Evolutionary conservation across 2,888 invertebrate species (phyloP).

Genomic region (Ctenicera cuprea): DNA sequence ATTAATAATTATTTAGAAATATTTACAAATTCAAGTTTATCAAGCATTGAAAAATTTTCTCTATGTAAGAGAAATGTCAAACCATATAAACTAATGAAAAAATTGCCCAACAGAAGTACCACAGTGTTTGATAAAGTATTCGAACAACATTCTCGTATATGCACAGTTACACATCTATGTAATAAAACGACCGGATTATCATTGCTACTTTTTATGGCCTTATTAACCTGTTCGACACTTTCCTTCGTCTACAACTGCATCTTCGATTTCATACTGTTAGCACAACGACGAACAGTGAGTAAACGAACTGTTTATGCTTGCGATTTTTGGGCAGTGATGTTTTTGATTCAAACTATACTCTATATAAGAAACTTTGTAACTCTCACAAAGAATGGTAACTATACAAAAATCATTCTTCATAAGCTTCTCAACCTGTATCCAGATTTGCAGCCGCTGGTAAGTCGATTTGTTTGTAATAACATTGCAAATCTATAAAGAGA

Average conservation of each 20-base stretch:
- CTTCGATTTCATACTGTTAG: background rate
- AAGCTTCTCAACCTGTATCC: slow-evolving; percentile 31
- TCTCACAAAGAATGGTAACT: slow-evolving; percentile 3
- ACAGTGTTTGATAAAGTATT: slow-evolving; percentile 25
- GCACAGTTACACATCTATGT: background rate
- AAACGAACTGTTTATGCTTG: slow-evolving; percentile 12
- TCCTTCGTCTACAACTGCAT: slow-evolving; percentile 13
- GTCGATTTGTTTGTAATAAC: background rate
- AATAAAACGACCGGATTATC: background rate
- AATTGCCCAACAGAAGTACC: background rate
- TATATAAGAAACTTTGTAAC: slow-evolving; percentile 15
- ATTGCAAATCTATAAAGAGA: too few relatives aligned
- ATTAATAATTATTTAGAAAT: slow-evolving; percentile 12
- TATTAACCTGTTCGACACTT: background rate
- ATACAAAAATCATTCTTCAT: slow-evolving; percentile 26
- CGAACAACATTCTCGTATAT: background rate
- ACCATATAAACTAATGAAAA: background rate
- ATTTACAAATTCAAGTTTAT: background rate
- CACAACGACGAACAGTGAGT: slow-evolving; percentile 4
- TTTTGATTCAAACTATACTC: background rate
- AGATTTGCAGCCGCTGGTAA: slow-evolving; percentile 1
- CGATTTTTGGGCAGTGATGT: slow-evolving; percentile 28
- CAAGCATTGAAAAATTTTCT: background rate
- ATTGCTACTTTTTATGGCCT: background rate
- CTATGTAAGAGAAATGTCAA: background rate